These are phyloP conservation scores for Dryoscopus gambensis DNA, from an alignment of 2,113 vertebrate species.

Conservation along the genomic window DNA sequence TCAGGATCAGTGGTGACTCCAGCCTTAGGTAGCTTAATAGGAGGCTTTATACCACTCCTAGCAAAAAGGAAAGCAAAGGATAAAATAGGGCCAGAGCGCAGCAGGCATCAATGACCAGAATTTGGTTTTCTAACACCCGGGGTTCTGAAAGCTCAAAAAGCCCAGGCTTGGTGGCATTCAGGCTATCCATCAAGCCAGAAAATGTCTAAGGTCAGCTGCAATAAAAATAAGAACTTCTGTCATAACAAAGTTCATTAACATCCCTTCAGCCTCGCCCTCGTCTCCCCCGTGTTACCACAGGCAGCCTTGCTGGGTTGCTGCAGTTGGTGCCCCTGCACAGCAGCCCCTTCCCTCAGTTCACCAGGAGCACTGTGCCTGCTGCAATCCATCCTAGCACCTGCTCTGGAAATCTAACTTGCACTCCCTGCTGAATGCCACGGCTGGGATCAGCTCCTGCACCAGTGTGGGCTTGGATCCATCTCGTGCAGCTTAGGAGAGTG, in stretches of 20 bases:
- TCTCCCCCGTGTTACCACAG: background rate
- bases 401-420: fast-evolving
- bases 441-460: background rate
- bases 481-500: fast-evolving
- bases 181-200: background rate
- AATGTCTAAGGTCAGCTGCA: background rate
- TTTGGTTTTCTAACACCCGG: background rate
- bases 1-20: background rate
- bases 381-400: background rate
- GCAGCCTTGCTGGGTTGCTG: background rate
- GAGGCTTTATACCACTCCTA: background rate
- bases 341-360: background rate
- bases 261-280: fast-evolving
- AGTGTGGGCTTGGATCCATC: background rate
- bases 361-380: background rate
- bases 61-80: background rate
- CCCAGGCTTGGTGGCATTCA: background rate
- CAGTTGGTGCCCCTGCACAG: background rate
- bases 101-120: background rate
- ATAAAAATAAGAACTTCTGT: background rate
- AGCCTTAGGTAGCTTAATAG: background rate
- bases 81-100: background rate
- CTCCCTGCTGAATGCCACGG: fast-evolving
- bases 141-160: background rate
- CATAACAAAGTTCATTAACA: background rate